phyloP scores from a whole-genome alignment of 2,797 vertebrate species.

The Masticophis lateralis region DNA sequence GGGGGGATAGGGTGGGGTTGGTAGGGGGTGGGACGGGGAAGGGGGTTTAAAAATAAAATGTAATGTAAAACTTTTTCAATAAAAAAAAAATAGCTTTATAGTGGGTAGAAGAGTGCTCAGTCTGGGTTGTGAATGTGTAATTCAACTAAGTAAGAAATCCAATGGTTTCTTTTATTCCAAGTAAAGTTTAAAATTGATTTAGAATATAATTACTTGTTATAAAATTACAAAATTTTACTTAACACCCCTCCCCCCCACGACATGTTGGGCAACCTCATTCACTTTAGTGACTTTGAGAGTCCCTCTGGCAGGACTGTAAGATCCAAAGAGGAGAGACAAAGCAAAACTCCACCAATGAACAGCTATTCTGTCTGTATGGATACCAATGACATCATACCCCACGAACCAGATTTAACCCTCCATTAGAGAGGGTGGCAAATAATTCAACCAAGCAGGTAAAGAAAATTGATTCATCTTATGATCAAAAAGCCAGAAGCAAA shows the following conservation, averaged over 20 bases:
- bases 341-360: neutral
- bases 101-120: neutral
- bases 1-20: no score
- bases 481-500: no score
- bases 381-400: no score
- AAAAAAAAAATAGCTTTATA: neutral
- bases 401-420: no score
- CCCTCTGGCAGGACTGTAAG: neutral
- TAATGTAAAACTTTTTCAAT: no score
- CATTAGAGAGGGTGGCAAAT: no score
- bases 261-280: neutral
- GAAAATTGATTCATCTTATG: no score
- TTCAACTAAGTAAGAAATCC: neutral
- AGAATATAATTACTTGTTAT: neutral
- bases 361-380: no score
- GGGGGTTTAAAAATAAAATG: no score
- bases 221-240: neutral
- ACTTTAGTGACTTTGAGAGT: neutral
- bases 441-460: no score
- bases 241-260: neutral
- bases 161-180: neutral
- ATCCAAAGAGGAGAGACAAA: neutral
- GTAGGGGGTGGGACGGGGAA: no score
- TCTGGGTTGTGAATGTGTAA: neutral
- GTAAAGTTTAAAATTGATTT: neutral